Evolutionary conservation across 2,113 vertebrate species (phyloP).

Genomic region (Phyllopteryx taeniolatus): DNA sequence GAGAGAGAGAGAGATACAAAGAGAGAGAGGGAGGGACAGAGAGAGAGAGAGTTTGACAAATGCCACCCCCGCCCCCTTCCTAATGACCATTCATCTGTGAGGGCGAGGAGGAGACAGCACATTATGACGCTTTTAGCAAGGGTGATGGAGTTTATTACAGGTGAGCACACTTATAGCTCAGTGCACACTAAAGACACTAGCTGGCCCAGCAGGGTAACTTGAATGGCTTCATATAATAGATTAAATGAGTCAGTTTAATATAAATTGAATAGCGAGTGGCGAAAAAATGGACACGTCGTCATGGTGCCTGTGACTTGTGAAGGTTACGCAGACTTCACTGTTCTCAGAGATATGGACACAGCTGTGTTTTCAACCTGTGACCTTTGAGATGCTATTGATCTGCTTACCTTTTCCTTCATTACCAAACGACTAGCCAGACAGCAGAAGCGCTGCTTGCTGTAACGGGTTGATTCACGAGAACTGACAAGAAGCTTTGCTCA

Average conservation of each 20-base stretch:
- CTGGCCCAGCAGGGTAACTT: constrained; percentile 17
- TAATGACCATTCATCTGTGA: constrained; percentile 44
- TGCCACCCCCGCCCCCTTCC: constrained; percentile 5
- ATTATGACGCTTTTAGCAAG: constrained; percentile 49
- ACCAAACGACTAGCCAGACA: constrained; percentile 35
- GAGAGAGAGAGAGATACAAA: neutral
- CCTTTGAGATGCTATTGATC: constrained; percentile 47
- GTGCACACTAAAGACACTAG: constrained; percentile 29
- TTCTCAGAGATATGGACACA: constrained; percentile 5
- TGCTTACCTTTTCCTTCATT: constrained; percentile 38
- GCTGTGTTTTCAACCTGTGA: constrained; percentile 22
- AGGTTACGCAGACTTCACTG: constrained; percentile 35
- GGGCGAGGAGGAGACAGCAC: constrained; percentile 42
- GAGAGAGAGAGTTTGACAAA: constrained; percentile 12
- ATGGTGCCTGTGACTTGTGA: constrained; percentile 27
- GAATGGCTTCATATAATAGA: constrained; percentile 40
- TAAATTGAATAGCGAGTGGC: constrained; percentile 23
- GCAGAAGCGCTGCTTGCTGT: constrained; percentile 7
- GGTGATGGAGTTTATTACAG: constrained; percentile 45
- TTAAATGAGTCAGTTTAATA: constrained; percentile 37
- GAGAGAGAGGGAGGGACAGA: neutral
- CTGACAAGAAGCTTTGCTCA: constrained; percentile 39
- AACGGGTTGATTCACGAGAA: constrained; percentile 37
- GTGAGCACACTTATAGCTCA: constrained; percentile 36
- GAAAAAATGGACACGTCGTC: neutral